phyloP scores from a whole-genome alignment of 2,888 invertebrate species.

The Protophormia terraenovae region DNA sequence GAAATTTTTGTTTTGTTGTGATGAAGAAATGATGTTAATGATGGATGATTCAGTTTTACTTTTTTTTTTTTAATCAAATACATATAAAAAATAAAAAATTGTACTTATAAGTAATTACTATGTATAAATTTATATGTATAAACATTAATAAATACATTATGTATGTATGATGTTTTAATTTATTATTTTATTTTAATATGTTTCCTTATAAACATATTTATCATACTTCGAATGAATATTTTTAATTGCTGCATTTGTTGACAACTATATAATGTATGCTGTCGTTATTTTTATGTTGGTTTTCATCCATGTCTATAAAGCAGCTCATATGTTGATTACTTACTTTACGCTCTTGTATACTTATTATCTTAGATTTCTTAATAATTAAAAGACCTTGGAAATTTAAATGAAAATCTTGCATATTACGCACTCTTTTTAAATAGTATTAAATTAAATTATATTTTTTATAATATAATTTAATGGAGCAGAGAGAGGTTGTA shows the following conservation, averaged over 20 bases:
- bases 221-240: neutral
- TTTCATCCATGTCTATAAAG: neutral
- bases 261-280: neutral
- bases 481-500: too few relatives aligned
- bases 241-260: constrained; percentile 32
- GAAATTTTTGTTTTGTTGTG: constrained; percentile 19
- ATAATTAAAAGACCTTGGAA: neutral
- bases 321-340: neutral
- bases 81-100: neutral
- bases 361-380: neutral
- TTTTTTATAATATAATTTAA: too few relatives aligned
- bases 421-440: neutral
- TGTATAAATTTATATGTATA: neutral
- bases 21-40: constrained; percentile 17
- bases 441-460: too few relatives aligned
- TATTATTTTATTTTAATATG: neutral
- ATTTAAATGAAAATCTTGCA: neutral
- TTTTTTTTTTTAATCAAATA: neutral
- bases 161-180: neutral
- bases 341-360: neutral
- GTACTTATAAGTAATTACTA: neutral
- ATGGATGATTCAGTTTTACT: constrained; percentile 54
- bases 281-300: neutral
- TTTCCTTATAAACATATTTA: neutral
- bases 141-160: neutral